Conservation (phyloP, 2,113 vertebrate genomes). For the Glareola pratincola region DNA sequence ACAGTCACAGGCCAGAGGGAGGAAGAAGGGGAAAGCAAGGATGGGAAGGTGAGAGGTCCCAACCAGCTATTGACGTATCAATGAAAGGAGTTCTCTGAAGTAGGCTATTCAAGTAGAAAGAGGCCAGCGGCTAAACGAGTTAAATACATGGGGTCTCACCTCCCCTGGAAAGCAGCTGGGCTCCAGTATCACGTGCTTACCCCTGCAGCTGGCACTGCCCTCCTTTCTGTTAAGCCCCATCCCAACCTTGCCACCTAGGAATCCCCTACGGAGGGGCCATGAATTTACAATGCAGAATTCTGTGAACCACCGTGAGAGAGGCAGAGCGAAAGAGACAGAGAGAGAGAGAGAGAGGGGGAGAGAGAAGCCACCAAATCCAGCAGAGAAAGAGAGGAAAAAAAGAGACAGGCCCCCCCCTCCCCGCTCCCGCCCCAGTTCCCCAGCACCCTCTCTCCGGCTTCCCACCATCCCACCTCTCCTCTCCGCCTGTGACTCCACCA, state of each 20-base stretch:
- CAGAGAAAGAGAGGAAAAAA: not conserved
- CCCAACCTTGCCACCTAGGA: not conserved
- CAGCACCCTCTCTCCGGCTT: not conserved
- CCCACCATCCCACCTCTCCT: constrained; percentile 12
- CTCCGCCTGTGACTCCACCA: constrained; percentile 38
- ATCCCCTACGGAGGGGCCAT: not conserved
- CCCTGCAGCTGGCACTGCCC: not conserved
- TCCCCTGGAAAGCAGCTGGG: constrained; percentile 23
- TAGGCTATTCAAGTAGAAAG: not conserved
- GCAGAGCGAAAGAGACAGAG: not conserved
- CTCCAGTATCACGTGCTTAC: not conserved
- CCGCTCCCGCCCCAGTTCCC: not conserved
- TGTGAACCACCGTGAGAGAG: constrained; percentile 35
- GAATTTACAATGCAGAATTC: constrained; percentile 63
- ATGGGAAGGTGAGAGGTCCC: constrained; percentile 43
- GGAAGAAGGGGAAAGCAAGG: constrained; percentile 45
- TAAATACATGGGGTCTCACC: constrained; percentile 1
- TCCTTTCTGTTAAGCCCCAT: not conserved
- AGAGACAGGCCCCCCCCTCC: not conserved
- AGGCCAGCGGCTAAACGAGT: not conserved
- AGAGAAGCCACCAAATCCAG: constrained; percentile 49
- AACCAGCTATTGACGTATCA: not conserved
- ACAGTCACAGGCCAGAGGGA: constrained; percentile 32
- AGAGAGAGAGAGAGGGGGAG: not conserved
- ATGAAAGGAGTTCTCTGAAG: constrained; percentile 8